Conservation (phyloP, 2,113 vertebrate genomes). For the Motacilla tschutschensis region DNA sequence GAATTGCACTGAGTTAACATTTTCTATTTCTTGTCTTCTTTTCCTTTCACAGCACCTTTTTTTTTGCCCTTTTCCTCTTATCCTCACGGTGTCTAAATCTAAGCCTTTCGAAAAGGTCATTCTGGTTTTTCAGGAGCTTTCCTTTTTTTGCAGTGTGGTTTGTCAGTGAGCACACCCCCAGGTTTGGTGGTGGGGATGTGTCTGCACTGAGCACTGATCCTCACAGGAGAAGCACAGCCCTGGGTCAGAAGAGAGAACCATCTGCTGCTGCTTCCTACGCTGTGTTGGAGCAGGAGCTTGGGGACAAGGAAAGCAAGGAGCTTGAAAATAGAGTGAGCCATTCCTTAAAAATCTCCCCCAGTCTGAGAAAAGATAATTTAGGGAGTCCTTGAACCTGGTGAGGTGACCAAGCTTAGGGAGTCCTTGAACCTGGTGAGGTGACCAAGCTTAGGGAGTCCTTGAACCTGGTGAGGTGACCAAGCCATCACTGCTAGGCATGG, state of each 20-base stretch:
- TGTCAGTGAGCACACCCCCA: background rate
- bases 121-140: background rate
- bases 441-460: background rate
- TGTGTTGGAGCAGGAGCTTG: background rate
- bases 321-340: background rate
- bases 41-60: background rate
- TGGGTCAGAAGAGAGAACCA: slow-evolving; percentile 20
- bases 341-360: background rate
- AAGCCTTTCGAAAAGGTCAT: background rate
- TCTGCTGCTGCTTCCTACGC: slow-evolving; percentile 16
- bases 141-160: background rate
- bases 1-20: background rate
- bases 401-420: background rate
- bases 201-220: background rate
- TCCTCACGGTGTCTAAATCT: background rate
- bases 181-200: background rate
- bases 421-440: background rate
- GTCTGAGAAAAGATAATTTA: background rate
- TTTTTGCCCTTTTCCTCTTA: background rate
- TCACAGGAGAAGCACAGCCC: background rate
- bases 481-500: rapidly evolving
- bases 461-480: background rate
- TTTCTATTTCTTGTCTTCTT: background rate
- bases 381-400: background rate
- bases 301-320: background rate